These are phyloP conservation scores for Ammospiza caudacuta DNA, from an alignment of 2,113 vertebrate genomes.

Conservation along the genomic window DNA sequence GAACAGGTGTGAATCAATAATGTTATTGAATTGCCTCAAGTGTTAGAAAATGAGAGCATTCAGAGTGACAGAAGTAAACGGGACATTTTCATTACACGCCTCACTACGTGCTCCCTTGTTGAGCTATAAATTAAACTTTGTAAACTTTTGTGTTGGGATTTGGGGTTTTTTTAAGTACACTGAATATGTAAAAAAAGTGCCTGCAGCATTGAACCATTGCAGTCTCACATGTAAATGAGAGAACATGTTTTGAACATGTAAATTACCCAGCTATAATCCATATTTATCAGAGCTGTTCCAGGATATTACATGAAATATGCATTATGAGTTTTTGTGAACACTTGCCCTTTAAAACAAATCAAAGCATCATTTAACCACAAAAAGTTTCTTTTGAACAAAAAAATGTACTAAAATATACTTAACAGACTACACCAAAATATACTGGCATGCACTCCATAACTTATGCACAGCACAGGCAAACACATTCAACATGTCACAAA, in stretches of 20 bases:
- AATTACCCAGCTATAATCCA: constrained; percentile 45
- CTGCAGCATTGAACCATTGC: neutral
- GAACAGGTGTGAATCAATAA: constrained; percentile 39
- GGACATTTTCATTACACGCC: constrained; percentile 2
- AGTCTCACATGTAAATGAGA: neutral
- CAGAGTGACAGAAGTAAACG: neutral
- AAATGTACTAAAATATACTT: neutral
- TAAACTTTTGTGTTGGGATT: constrained; percentile 5
- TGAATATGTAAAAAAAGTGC: neutral
- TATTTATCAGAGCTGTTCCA: constrained; percentile 20
- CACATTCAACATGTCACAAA: neutral
- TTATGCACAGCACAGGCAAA: neutral
- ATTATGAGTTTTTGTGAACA: constrained; percentile 5
- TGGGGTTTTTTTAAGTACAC: neutral
- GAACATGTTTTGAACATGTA: constrained; percentile 34
- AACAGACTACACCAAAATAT: neutral
- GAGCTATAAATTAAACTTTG: neutral
- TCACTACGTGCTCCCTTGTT: neutral
- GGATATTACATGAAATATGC: neutral
- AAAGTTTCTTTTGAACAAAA: constrained; percentile 1
- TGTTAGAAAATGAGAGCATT: neutral
- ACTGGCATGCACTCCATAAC: neutral
- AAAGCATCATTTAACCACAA: neutral
- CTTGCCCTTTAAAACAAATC: constrained; percentile 16
- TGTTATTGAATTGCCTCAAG: neutral